Evolutionary conservation across 1,140 invertebrate species (phyloP), one percentile per base, ranked within the genome.

Genomic region (Holcopasites calliopsidis): DNA sequence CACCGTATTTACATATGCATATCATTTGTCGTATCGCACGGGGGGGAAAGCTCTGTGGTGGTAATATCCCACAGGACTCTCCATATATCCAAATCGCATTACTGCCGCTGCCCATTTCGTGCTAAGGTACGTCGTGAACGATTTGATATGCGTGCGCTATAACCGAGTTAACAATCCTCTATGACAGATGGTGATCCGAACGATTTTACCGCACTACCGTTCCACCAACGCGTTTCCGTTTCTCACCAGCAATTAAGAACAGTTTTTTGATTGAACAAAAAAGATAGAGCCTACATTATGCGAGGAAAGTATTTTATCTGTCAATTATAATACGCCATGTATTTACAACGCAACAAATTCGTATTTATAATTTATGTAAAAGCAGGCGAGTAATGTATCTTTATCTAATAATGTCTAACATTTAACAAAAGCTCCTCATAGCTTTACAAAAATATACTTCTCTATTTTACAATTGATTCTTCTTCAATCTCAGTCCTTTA

Each of bases 1-100:
- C 84, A 84, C 76, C 83, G 77, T 89, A 91, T 91, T 91, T 91
- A 88, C 89, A 90, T 91, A 90, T 89, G 90, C 88, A 90, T 90
- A 90, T 87, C 80, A 89, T 91, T 91, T 88, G 86, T 89, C 71
- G 81, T 68, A 88, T 88, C 82, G 69, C 73, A 77, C n/a, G n/a
- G 83, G 88, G 88, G 88, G 89, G 85, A 81, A 85, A 83, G 82
- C 72, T 57, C 57, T 50, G 47, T 44, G 74, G 62, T 60, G 75
- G 76, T 82, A 77, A 76, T 85, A 84, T 90, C 90, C 90, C 90
- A 89, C 73, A 90, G 89, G 90, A 90, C 83, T 86, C 82, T 81
- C 76, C 81, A 86, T 79, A 83, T 89, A 90, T 89, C 88, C 86
- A 90, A 91, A 91, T 91, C 89, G 90, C 85, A 91, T 91, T 90